A percentile compares a stretch with the other conserved stretches of the same genome.
These are phyloP conservation scores for Campaea margaritaria DNA, from an alignment of 2,888 invertebrate species.

Conservation along the genomic window DNA sequence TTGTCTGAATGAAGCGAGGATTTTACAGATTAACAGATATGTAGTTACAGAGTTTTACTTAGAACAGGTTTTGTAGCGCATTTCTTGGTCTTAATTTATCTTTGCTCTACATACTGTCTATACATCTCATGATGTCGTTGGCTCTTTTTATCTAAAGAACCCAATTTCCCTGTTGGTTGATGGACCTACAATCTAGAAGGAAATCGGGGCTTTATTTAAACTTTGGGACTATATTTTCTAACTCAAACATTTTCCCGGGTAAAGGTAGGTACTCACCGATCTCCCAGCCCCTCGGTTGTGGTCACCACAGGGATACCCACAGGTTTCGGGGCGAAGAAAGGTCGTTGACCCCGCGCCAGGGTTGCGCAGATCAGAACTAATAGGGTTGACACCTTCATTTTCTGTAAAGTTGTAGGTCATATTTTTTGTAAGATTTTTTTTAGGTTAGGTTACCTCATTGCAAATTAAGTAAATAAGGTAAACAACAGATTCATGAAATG, in stretches of 20 bases:
- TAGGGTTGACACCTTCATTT: constrained; percentile 48
- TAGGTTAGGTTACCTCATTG: not conserved
- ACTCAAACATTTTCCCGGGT: not conserved
- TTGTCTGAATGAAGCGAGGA: too few species aligned
- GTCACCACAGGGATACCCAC: constrained; percentile 86
- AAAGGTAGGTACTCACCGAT: constrained; percentile 58
- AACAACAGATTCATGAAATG: too few species aligned
- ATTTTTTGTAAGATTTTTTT: too few species aligned
- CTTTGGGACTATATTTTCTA: not conserved
- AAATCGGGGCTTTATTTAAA: too few species aligned
- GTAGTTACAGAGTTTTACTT: too few species aligned
- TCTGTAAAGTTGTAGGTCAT: constrained; percentile 40
- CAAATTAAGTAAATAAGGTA: too few species aligned
- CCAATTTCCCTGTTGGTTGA: too few species aligned
- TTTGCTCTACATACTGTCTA: too few species aligned
- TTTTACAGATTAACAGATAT: too few species aligned
- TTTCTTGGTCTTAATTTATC: too few species aligned
- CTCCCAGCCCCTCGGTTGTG: constrained; percentile 63
- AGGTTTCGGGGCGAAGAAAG: constrained; percentile 85
- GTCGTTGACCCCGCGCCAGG: constrained; percentile 82
- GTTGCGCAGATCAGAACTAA: constrained; percentile 52
- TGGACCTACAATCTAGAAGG: too few species aligned
- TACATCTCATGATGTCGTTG: not conserved
- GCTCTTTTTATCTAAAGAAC: not conserved
- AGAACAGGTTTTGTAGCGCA: too few species aligned